Evolutionary conservation across 2,888 invertebrate species (phyloP).

Genomic region (Didymodactylos carnosus): DNA sequence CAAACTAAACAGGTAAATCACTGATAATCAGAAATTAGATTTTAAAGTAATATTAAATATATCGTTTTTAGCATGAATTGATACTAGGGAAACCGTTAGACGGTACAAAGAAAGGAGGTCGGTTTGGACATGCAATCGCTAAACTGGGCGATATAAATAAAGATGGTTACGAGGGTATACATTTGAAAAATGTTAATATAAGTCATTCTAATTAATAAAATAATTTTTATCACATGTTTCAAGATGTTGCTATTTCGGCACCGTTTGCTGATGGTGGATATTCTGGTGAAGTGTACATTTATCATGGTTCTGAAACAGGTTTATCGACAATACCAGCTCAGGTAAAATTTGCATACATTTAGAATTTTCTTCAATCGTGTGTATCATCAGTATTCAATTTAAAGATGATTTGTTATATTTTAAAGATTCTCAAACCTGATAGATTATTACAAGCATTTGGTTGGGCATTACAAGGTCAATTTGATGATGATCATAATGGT

Average conservation of each 20-base stretch:
- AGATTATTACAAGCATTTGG: neutral
- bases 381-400: neutral
- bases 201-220: neutral
- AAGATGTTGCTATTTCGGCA: slow-evolving; percentile 81
- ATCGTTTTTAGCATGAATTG: neutral
- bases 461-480: neutral
- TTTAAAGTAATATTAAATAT: neutral
- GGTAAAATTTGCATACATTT: slow-evolving; percentile 18
- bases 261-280: slow-evolving; percentile 59
- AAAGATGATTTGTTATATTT: neutral
- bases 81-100: slow-evolving; percentile 39
- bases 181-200: too few relatives aligned
- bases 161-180: slow-evolving; percentile 62
- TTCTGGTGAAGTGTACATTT: slow-evolving; percentile 75
- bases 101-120: slow-evolving; percentile 57
- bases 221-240: too few relatives aligned
- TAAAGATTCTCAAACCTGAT: neutral
- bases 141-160: slow-evolving; percentile 75
- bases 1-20: neutral
- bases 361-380: too few relatives aligned
- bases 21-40: neutral
- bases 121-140: slow-evolving; percentile 71
- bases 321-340: slow-evolving; percentile 37
- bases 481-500: neutral
- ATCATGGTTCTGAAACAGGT: slow-evolving; percentile 64